Evolutionary conservation across 2,888 invertebrate genomes (phyloP).

Genomic region (Caprella mutica): DNA sequence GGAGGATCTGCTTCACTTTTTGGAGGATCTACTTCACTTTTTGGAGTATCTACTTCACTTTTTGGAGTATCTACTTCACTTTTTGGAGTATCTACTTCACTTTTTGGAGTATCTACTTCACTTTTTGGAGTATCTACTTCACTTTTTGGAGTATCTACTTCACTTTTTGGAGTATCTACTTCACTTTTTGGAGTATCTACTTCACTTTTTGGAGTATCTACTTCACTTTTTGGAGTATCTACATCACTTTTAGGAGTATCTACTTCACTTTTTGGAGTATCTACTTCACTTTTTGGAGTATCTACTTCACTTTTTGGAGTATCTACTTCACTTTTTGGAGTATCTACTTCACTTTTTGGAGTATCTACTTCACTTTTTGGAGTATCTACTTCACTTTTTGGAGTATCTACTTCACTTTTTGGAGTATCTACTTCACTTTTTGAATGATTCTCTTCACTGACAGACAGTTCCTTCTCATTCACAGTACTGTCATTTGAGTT

Average conservation of each 20-base stretch:
- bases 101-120: not conserved
- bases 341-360: not conserved
- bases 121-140: not conserved
- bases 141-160: not conserved
- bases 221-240: not conserved
- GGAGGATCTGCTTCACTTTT: conserved; percentile 14
- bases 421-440: not conserved
- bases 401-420: not conserved
- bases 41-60: not conserved
- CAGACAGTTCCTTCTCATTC: not conserved
- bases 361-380: conserved; percentile 15
- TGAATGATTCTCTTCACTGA: not conserved
- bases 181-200: conserved; percentile 13
- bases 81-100: not conserved
- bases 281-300: conserved; percentile 7
- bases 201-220: not conserved
- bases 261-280: conserved; percentile 9
- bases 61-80: conserved; percentile 17
- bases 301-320: conserved; percentile 13
- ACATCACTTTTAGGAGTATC: not conserved
- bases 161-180: not conserved
- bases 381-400: not conserved
- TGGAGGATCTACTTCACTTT: not conserved
- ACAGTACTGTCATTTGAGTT: not conserved
- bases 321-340: conserved; percentile 17